Evolutionary conservation across 2,888 invertebrate species (phyloP).

Genomic region (Urechis unicinctus): DNA sequence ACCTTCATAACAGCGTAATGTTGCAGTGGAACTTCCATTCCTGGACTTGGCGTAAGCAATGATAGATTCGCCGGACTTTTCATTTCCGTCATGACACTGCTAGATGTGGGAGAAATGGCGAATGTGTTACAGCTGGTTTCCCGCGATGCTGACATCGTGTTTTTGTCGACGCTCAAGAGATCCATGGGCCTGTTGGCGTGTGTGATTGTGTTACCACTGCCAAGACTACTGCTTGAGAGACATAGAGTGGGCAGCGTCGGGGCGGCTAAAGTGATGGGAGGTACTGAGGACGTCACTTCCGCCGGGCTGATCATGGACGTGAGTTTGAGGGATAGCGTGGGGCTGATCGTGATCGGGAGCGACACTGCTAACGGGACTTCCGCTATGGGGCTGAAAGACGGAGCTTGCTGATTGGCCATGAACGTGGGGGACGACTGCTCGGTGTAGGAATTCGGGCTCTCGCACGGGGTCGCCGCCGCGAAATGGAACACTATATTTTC

Average conservation of each 20-base stretch:
- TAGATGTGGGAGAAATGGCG: neutral
- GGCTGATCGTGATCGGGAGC: neutral
- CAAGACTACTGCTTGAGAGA: neutral
- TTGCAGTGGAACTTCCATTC: conserved; percentile 36
- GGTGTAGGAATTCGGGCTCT: conserved; percentile 12
- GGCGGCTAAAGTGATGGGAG: neutral
- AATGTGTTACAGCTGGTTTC: neutral
- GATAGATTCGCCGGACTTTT: conserved; percentile 13
- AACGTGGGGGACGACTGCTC: neutral
- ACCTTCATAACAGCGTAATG: conserved; percentile 40
- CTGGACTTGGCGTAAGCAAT: conserved; percentile 16
- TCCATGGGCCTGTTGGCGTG: neutral
- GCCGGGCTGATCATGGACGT: neutral
- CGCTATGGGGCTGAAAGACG: neutral
- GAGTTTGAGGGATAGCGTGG: neutral
- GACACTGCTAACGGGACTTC: neutral
- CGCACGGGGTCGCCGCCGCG: conserved; percentile 37
- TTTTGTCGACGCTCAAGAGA: neutral
- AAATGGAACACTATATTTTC: conserved; percentile 40
- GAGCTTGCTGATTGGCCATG: too few relatives aligned
- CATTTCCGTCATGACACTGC: conserved; percentile 1
- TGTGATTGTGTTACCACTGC: too few relatives aligned
- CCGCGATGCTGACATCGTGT: neutral
- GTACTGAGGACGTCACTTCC: neutral
- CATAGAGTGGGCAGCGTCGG: neutral